A percentile compares a stretch with the other conserved stretches of the same genome.
Evolutionary conservation across 2,113 vertebrate genomes (phyloP).

Genomic region (Rhadina sibilatrix): DNA sequence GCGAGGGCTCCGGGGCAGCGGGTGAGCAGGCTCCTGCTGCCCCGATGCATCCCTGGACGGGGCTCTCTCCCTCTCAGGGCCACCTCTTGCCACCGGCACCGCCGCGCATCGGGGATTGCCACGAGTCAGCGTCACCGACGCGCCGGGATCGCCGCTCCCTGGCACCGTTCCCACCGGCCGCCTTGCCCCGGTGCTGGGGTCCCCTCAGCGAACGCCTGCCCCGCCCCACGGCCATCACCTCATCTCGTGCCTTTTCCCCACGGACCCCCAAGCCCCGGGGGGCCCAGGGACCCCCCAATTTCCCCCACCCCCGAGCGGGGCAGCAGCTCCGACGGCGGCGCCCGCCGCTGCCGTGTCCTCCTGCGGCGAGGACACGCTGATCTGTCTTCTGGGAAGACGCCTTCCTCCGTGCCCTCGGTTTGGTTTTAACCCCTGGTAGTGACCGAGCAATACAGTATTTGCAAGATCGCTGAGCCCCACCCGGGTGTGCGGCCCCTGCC

Average conservation of each 20-base stretch:
- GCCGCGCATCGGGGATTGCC: not conserved
- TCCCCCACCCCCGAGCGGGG: not conserved
- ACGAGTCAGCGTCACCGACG: not conserved
- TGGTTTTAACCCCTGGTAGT: conserved; percentile 41
- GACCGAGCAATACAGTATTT: conserved; percentile 60
- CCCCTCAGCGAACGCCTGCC: not conserved
- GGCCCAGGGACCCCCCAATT: not conserved
- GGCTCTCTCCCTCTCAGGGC: not conserved
- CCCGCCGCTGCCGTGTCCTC: conserved; percentile 16
- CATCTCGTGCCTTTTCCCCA: not conserved
- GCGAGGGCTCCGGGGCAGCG: fast-evolving
- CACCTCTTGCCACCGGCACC: not conserved
- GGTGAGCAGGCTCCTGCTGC: not conserved
- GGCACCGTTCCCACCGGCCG: not conserved
- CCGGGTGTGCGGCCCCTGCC: not conserved
- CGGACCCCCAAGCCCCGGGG: not conserved
- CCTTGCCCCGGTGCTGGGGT: not conserved
- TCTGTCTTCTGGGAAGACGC: conserved; percentile 66
- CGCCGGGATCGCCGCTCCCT: not conserved
- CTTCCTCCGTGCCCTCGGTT: not conserved
- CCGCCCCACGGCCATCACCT: not conserved
- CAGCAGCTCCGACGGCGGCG: not conserved
- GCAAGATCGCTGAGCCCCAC: not conserved
- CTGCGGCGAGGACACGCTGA: not conserved
- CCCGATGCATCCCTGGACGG: not conserved